Base-by-base conservation (phyloP, 2,888 invertebrate species). In the Tetragnatha montana region DNA sequence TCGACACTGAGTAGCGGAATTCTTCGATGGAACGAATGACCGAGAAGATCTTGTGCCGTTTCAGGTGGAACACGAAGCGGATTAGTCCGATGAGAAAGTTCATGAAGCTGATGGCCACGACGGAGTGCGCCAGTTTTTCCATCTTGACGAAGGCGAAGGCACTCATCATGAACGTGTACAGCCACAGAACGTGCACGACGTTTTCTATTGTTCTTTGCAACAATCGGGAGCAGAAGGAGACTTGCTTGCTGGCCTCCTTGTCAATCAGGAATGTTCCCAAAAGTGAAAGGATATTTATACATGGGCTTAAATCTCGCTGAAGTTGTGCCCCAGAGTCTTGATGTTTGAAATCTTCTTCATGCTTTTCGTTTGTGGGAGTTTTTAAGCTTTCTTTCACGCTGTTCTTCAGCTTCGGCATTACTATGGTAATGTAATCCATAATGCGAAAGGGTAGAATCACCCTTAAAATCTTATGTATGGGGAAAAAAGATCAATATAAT, bases 11-110 rank as follows among this genome's bases (percentile, higher is more conserved):
- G 19, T 14, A 10, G 47, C 70, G 75, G 60, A 80, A 89, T 6
- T 70, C 19, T 22, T 89, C 85, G 6, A 89, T 81, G 17, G 78
- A 69, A 4, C n/a, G 51, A 70, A 86, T 17, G 10, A 76, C 75
- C 8, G 70, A n/a, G 21, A 21, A 35, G 14, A 89, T 22, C 71
- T 71, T 81, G 8, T 71, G 60, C 14, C 22, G 70, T 51, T 89
- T 89, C 7, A 60, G n/a, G 12, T 85, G 51, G 17, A 86, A 69
- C 22, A 71, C 47, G 21, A 85, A 89, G 21, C 78, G 68, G 70
- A 89, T 81, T 4, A 86, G 79, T n/a, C 74, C 89, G 7, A 78
- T 69, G 8, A 89, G n/a, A 1, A 85, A 70, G 21, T 89, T 85
- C 60, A 81, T 76, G 35, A 89, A 51, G 19, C 85, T 76, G 19